Base-by-base conservation (phyloP, 1,140 invertebrate species). In the Zaprionus vittiger region DNA sequence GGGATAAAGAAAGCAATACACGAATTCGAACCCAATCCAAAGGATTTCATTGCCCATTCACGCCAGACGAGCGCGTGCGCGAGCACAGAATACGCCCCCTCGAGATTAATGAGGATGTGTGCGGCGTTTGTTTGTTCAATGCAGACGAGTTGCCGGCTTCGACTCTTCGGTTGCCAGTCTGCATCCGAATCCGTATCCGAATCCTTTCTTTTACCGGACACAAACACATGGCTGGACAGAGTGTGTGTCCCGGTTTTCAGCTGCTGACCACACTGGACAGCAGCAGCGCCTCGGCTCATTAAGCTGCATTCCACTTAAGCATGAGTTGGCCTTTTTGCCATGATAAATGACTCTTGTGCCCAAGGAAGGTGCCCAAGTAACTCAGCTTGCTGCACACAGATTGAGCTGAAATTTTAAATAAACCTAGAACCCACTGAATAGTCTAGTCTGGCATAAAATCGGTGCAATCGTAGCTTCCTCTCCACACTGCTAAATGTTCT, bases 211-310 rank as follows among this genome's bases (percentile, higher is more conserved):
- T 89, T 66, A 72, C 68, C 67, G 26, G 55, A 64, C 75, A 63
- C 37, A 65, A 65, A 62, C 67, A 69, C 68, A 77, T 63, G 34
- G 34, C 60, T 34, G 62, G 49, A 56, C 67, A 79, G 75, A 74
- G 41, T 55, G 24, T 54, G 55, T 57, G 28, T n/a, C 24, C 76
- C n/a, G 38, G 31, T 66, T 81, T 81, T 83, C 84, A 89, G 85
- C 85, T 89, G 85, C 85, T 89, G 85, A 89, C 85, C 85, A 90
- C 66, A 77, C 85, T 89, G 77, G 80, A 69, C 83, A 80, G 37
- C 31, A 34, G 20, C 37, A 61, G 37, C 37, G 38, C 75, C 38
- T 57, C 38, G 37, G 57, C 77, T 80, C 85, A 90, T 89, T 89
- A 85, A 73, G 79, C 75, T 70, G 73, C 59, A 72, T 89, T 89